Conservation (phyloP, 1,140 invertebrate genomes). For the Drosophila nasuta region DNA sequence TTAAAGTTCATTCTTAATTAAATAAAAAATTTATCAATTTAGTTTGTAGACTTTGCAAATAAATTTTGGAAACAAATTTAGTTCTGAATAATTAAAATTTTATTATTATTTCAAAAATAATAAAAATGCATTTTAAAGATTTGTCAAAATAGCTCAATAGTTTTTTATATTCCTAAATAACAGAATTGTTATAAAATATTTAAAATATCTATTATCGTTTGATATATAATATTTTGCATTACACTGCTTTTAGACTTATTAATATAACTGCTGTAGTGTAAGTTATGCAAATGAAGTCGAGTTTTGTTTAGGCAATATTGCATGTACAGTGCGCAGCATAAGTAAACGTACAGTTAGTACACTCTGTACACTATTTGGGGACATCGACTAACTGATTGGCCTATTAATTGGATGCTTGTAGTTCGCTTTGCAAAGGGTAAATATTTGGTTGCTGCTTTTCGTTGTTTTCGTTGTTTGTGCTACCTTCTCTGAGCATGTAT, state of each 20-base stretch:
- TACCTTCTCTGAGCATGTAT: conserved; percentile 22
- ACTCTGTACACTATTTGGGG: conserved; percentile 8
- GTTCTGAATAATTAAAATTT: too few relatives aligned
- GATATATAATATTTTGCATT: not conserved
- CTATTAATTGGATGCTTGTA: conserved; percentile 51
- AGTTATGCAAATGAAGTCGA: conserved; percentile 7
- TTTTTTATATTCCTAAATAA: too few relatives aligned
- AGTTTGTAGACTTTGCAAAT: too few relatives aligned
- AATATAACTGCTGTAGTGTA: not conserved
- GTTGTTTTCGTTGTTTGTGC: conserved; percentile 6
- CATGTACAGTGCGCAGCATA: not conserved
- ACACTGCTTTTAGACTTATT: not conserved
- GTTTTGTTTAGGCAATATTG: not conserved
- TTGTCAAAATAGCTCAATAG: too few relatives aligned
- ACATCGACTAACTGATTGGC: conserved; percentile 38
- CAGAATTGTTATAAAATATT: too few relatives aligned
- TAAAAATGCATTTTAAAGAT: too few relatives aligned
- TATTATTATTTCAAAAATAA: too few relatives aligned
- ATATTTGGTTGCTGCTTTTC: conserved; percentile 37
- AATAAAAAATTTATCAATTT: too few relatives aligned
- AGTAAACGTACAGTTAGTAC: conserved; percentile 10
- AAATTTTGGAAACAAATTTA: too few relatives aligned
- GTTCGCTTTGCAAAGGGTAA: conserved; percentile 27
- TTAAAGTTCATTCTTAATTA: not conserved
- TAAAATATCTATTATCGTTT: not conserved